These are phyloP conservation scores for Hermaeophaga mercurialis DNA, from an alignment of 2,888 invertebrate genomes.

Conservation along the genomic window DNA sequence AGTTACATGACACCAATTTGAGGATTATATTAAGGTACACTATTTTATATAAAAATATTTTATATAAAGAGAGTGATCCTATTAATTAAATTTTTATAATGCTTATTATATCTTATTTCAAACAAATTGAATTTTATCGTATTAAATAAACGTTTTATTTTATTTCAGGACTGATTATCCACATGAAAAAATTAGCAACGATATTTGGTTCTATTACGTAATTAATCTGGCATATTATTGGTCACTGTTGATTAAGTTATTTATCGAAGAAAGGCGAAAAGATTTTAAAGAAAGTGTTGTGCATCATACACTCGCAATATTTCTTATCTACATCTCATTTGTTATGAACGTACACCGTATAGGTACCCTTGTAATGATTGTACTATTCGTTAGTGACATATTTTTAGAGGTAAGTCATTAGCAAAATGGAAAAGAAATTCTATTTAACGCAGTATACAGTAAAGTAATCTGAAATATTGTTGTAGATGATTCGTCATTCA, in stretches of 20 bases:
- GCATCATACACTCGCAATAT: conserved; percentile 16
- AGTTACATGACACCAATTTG: background rate
- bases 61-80: too few relatives aligned
- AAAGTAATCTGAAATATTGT: too few relatives aligned
- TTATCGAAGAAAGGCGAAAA: background rate
- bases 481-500: too few relatives aligned
- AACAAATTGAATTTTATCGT: too few relatives aligned
- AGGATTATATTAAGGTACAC: background rate
- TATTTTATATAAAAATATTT: too few relatives aligned
- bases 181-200: conserved; percentile 1
- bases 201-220: conserved; percentile 7
- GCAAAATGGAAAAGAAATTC: too few relatives aligned
- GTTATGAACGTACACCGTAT: background rate
- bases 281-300: conserved; percentile 12
- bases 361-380: conserved; percentile 4
- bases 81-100: too few relatives aligned
- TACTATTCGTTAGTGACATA: conserved; percentile 14
- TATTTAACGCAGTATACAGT: too few relatives aligned
- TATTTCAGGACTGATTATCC: conserved; percentile 10
- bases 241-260: conserved; percentile 9
- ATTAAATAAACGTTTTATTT: background rate
- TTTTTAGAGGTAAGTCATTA: conserved; percentile 18
- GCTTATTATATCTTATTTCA: too few relatives aligned
- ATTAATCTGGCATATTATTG: conserved; percentile 12
- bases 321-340: conserved; percentile 7